These are phyloP conservation scores for Xenus cinereus DNA, from an alignment of 2,113 vertebrate species.

Conservation along the genomic window DNA sequence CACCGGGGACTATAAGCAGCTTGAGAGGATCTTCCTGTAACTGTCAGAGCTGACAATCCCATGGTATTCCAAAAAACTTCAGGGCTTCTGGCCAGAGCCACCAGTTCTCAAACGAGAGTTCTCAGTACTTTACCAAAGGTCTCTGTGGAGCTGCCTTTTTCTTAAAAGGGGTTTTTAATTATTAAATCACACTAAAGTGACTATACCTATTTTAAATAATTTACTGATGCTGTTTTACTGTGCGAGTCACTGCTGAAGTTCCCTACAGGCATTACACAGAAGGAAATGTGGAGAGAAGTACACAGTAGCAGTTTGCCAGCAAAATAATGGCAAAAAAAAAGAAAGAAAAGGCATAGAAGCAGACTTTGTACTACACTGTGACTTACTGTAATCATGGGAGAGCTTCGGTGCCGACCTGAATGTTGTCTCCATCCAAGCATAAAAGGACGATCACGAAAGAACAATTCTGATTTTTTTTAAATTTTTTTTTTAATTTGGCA, in stretches of 20 bases:
- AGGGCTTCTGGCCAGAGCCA: background rate
- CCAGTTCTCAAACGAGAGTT: background rate
- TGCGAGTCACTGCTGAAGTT: background rate
- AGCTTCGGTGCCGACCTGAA: background rate
- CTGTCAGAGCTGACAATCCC: background rate
- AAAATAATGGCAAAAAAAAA: background rate
- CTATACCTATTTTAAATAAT: slow-evolving; percentile 44
- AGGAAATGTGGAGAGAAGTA: background rate
- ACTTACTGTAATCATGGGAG: background rate
- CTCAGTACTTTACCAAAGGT: background rate
- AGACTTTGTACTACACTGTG: background rate
- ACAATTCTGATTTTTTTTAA: background rate
- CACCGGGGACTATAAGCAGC: background rate
- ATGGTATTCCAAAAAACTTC: background rate
- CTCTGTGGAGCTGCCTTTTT: background rate
- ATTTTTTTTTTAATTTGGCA: background rate
- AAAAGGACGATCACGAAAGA: background rate
- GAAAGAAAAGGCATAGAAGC: background rate
- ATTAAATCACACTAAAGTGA: slow-evolving; percentile 21
- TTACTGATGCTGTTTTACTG: background rate
- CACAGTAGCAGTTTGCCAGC: background rate
- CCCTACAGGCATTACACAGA: background rate
- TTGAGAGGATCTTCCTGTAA: background rate
- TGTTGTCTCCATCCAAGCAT: background rate
- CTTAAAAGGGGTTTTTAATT: slow-evolving; percentile 35